Evolutionary conservation across 2,113 vertebrate genomes (phyloP), one percentile per base, ranked within the genome.

Genomic region (Dipodomys stephensi): DNA sequence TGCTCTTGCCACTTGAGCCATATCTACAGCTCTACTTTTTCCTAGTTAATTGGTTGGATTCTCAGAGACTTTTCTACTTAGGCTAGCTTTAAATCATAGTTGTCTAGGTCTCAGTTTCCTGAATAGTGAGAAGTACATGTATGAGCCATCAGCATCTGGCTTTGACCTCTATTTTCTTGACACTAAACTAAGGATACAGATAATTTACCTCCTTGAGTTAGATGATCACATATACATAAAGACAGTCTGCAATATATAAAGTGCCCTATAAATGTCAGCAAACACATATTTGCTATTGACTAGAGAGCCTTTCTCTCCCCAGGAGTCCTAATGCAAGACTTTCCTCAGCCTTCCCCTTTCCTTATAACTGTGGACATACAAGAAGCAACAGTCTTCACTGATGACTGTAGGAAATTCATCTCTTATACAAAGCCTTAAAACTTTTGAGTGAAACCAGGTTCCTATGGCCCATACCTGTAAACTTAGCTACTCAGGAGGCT

Each of bases 341-440:
- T 77, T 39, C 39, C 28, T 92, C 7, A 25, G 39, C 19, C 30
- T 32, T 85, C 13, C 22, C 28, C 68, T 80, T 91, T 69, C 73
- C n/a, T 39, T 60, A 78, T 30, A 74, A 68, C 28, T 44, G 27
- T 71, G 28, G 6, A n/a, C 28, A 67, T 7, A 92, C 13, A 77
- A 12, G 74, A 94, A 49, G 64, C 32, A 94, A 84, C 16, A 11
- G 27, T 77, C 28, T 76, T 57, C 49, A 81, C 30, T 72, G n/a
- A 25, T 22, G 44, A 13, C 64, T 76, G 27, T 69, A 74, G 84
- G 91, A 88, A 91, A 64, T 62, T 91, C 46, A 91, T 60, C n/a
- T 91, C n/a, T 74, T 74, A 92, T 32, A 53, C 35, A 12, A 81
- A 90, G 32, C 16, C 69, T 91, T 27, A 88, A 71, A 95, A 94